Evolutionary conservation across 2,888 invertebrate genomes (phyloP).

Genomic region (Acleris emargana): DNA sequence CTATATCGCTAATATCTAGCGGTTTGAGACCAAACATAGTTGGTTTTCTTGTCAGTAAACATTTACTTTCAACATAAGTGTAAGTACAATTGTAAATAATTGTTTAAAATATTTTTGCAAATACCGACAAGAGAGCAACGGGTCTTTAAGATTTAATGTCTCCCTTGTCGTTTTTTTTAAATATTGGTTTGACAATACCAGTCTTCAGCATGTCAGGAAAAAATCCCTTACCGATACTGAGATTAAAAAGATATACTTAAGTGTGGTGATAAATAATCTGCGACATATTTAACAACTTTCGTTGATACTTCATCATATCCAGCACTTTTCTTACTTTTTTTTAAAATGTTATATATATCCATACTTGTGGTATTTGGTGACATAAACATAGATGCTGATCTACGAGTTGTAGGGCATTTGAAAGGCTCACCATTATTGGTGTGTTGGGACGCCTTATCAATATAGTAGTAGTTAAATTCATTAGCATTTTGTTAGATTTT

Average conservation of each 20-base stretch:
- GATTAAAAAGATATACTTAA: conserved; percentile 1
- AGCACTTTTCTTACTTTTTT: conserved; percentile 5
- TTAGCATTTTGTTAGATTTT: no score
- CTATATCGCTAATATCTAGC: no score
- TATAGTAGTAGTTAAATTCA: not conserved
- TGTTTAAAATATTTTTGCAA: no score
- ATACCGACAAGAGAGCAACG: no score
- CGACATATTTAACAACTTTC: conserved; percentile 7
- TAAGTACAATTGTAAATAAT: no score
- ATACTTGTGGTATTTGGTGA: not conserved
- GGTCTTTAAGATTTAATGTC: no score
- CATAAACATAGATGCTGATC: not conserved
- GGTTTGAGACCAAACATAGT: no score
- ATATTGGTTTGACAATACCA: no score
- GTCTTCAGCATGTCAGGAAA: no score
- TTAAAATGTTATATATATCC: conserved; percentile 3
- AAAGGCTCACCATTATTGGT: not conserved
- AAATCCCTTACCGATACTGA: not conserved
- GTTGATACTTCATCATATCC: conserved; percentile 1
- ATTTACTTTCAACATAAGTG: no score
- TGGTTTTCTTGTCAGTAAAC: no score
- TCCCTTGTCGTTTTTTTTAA: no score
- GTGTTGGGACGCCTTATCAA: not conserved
- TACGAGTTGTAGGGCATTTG: not conserved
- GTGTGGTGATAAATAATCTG: not conserved